phyloP scores from a whole-genome alignment of 1,140 invertebrate genomes.

The Drosophila miranda region DNA sequence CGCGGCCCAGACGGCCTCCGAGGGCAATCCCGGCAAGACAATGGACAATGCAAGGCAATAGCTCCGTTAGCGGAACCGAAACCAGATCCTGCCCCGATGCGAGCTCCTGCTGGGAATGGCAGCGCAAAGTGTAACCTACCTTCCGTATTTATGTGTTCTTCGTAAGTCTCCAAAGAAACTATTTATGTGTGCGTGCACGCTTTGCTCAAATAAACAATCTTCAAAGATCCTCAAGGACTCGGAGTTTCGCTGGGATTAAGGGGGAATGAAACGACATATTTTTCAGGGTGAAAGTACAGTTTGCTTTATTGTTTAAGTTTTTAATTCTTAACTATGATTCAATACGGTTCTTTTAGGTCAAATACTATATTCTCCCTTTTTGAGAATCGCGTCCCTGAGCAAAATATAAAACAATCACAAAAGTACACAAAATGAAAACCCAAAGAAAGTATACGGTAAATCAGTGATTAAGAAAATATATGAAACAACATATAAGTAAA shows the following conservation, averaged over 20 bases:
- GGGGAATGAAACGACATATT: not conserved
- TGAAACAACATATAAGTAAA: too few relatives aligned
- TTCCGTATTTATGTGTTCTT: slow-evolving; percentile 70
- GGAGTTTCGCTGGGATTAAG: not conserved
- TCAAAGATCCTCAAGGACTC: slow-evolving; percentile 61
- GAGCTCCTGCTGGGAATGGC: slow-evolving; percentile 45
- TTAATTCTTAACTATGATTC: slow-evolving; percentile 5
- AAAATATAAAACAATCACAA: too few relatives aligned
- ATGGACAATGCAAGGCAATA: slow-evolving; percentile 33
- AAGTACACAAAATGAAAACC: too few relatives aligned
- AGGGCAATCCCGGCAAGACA: slow-evolving; percentile 30
- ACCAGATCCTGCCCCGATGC: slow-evolving; percentile 6
- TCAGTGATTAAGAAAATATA: too few relatives aligned
- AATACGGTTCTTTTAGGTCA: too few relatives aligned
- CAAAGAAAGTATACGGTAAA: too few relatives aligned
- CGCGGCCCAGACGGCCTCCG: slow-evolving; percentile 62
- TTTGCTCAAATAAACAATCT: slow-evolving; percentile 72
- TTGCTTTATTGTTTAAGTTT: slow-evolving; percentile 35
- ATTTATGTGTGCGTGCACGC: slow-evolving; percentile 52
- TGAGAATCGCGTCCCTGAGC: too few relatives aligned
- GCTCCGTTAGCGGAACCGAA: slow-evolving; percentile 4
- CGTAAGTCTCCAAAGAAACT: slow-evolving; percentile 55
- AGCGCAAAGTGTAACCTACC: slow-evolving; percentile 50
- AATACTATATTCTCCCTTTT: too few relatives aligned
- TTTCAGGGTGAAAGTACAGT: slow-evolving; percentile 45